A percentile compares a stretch with the other conserved stretches of the same genome.
These are phyloP conservation scores for Coregonus ussuriensis DNA, from an alignment of 2,797 vertebrate species.

Conservation along the genomic window DNA sequence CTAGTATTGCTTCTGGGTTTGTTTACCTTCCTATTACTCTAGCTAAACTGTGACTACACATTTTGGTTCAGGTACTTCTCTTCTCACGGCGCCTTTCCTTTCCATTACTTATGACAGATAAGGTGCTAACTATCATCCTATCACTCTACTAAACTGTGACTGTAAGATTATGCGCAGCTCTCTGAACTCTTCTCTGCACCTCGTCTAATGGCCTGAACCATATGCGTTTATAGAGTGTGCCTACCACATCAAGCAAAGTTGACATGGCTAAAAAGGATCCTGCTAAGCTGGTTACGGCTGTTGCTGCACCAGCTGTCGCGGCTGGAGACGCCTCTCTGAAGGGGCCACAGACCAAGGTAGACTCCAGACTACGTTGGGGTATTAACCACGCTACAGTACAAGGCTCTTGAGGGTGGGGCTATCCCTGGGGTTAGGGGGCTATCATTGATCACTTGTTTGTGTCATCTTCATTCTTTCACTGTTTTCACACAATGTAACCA, in stretches of 20 bases:
- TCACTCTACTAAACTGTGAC: background rate
- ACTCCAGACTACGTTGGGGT: constrained; percentile 25
- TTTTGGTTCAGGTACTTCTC: no score
- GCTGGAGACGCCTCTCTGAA: constrained; percentile 43
- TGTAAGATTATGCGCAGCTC: background rate
- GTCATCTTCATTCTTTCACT: background rate
- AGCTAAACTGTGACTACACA: no score
- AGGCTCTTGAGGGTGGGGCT: background rate
- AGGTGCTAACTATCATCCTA: background rate
- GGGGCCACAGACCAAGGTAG: constrained; percentile 51
- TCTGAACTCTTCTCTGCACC: background rate
- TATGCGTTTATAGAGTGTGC: constrained; percentile 58
- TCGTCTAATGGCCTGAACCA: constrained; percentile 30
- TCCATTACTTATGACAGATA: background rate
- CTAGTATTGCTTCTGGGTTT: background rate
- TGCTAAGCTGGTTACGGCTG: constrained; percentile 33
- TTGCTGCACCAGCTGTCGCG: constrained; percentile 19
- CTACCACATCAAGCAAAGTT: constrained; percentile 48
- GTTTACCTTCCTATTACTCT: background rate
- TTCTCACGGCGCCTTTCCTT: background rate
- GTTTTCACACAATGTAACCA: no score
- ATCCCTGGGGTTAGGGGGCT: background rate
- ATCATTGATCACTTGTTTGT: background rate
- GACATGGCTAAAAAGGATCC: constrained; percentile 57
- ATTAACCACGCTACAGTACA: background rate